These are phyloP conservation scores for Meleagris gallopavo DNA, from an alignment of 2,113 vertebrate genomes.

Conservation along the genomic window DNA sequence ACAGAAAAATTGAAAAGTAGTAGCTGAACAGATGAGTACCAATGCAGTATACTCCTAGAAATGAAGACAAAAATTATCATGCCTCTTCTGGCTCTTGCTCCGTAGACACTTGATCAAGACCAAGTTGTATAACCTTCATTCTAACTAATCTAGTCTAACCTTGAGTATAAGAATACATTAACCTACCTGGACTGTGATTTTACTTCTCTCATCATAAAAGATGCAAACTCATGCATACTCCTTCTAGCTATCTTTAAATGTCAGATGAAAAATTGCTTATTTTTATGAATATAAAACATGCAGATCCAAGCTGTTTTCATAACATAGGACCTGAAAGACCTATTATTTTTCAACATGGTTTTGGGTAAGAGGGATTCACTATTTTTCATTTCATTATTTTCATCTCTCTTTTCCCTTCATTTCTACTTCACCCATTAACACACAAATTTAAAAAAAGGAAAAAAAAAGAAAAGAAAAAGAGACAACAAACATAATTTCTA, in stretches of 20 bases:
- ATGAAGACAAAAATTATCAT: neutral
- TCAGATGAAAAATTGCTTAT: neutral
- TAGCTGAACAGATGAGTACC: constrained; percentile 8
- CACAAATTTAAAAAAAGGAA: neutral
- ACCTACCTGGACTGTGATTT: neutral
- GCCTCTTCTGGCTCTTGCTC: neutral
- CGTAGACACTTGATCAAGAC: neutral
- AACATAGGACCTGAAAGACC: neutral
- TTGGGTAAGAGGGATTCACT: neutral
- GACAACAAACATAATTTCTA: neutral
- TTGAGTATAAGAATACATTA: neutral
- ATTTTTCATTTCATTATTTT: neutral
- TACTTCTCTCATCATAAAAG: neutral
- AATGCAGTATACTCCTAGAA: constrained; percentile 13
- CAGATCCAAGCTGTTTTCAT: neutral
- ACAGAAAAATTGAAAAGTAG: constrained; percentile 16
- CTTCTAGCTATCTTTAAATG: neutral
- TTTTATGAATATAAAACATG: neutral
- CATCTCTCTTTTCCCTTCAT: neutral
- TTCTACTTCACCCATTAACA: neutral
- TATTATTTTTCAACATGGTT: neutral
- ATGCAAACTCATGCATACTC: neutral
- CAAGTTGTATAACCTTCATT: neutral
- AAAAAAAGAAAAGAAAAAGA: neutral
- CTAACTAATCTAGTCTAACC: neutral